Conservation (phyloP, 2,113 vertebrate species). For the Galeopterus variegatus region DNA sequence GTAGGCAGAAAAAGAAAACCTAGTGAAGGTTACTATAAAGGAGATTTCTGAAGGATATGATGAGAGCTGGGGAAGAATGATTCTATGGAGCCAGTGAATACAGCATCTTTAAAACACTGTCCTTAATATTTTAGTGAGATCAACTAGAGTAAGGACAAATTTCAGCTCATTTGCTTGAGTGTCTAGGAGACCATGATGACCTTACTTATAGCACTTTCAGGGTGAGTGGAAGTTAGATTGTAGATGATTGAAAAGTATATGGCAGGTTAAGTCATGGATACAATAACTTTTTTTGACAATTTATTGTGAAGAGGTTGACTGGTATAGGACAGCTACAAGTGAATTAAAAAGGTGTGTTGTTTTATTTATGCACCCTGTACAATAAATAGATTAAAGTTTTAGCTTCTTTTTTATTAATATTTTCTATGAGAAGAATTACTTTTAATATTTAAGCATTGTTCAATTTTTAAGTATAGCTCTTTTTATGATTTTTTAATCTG, state of each 20-base stretch:
- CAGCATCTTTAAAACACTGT: not conserved
- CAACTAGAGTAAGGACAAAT: not conserved
- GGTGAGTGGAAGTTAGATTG: not conserved
- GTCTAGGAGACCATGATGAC: not conserved
- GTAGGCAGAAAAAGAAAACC: not conserved
- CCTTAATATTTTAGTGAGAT: not conserved
- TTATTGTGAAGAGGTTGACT: not conserved
- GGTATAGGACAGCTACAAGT: not conserved
- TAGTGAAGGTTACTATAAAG: not conserved
- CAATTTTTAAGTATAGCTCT: conserved; percentile 77
- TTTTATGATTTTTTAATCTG: conserved; percentile 75
- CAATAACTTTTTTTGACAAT: not conserved
- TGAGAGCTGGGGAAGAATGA: not conserved
- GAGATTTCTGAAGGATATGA: not conserved
- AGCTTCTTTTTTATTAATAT: conserved; percentile 60
- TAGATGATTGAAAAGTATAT: conserved; percentile 6
- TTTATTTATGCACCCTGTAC: not conserved
- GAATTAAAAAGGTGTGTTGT: not conserved
- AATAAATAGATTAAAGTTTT: conserved; percentile 61
- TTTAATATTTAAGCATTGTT: conserved; percentile 80
- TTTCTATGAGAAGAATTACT: conserved; percentile 75
- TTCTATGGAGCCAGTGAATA: not conserved
- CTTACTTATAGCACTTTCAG: not conserved
- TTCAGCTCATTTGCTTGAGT: not conserved
- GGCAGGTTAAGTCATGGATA: not conserved